Evolutionary conservation across 2,888 invertebrate genomes (phyloP), one percentile per base, ranked within the genome.

Genomic region (Trichopoda pennipes): DNA sequence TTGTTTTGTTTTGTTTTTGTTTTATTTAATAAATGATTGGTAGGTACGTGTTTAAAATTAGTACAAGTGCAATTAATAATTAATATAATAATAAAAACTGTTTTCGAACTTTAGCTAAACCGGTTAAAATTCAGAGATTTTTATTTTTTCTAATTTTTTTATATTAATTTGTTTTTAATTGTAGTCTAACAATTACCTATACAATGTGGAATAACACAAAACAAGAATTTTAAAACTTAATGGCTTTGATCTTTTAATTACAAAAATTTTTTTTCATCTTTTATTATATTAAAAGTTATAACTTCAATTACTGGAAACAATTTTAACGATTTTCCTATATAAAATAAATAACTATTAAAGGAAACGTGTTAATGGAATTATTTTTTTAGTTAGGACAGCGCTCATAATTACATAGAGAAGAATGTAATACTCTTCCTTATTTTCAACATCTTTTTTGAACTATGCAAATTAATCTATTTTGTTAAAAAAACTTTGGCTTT

Each of bases 151-250:
- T 35, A 17, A 35, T 35, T 47, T 28, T 53, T n/a, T 42, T 61
- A 19, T 28, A 23, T 63, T 66, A 81, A 77, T 4, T 81, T 64
- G 53, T 69, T 69, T 77, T 77, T 81, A 81, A 77, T 81, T 63
- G 69, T 53, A 38, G 64, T 32, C 56, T 42, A 66, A 60, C 58
- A 81, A 73, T 73, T 73, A 69, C 73, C 51, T 77, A 69, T 77
- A 63, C n/a, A n/a, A n/a, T 72, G 23, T 28, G 7, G 4, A 47
- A 73, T 72, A 77, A 73, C 51, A 68, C 61, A 69, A 69, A 77
- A 51, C 64, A 17, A 51, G 9, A 60, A 38, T 7, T 38, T n/a
- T 23, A 38, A 61, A 17, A 63, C 23, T 49, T 44, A 60, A 75
- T 69, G 58, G 58, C 58, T 56, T 17, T 70, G 63, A 75, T 80